A percentile compares a stretch with the other conserved stretches of the same genome.
Conservation (phyloP, 1,140 invertebrate species). For the Cotesia vestalis region DNA sequence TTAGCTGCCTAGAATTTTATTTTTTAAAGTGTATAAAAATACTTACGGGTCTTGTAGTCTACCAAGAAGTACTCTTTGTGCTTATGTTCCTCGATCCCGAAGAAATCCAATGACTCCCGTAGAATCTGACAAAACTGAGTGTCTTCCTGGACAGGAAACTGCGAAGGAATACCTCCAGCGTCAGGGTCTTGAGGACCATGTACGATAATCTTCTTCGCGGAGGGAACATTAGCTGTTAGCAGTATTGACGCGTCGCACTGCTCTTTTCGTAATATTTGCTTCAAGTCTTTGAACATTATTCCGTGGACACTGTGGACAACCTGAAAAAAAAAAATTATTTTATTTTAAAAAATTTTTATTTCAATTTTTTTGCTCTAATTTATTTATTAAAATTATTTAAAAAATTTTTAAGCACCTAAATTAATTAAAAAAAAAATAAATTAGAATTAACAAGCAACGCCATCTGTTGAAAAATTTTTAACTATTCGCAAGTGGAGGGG, state of each 20-base stretch:
- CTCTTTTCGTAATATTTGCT: conserved; percentile 97
- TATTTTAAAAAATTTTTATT: too few species aligned
- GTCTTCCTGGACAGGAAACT: conserved; percentile 98
- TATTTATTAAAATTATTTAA: too few species aligned
- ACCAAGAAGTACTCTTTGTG: conserved; percentile 93
- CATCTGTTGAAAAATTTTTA: too few species aligned
- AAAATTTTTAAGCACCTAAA: too few species aligned
- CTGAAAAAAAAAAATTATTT: conserved; percentile 58
- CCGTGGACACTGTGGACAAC: conserved; percentile 97
- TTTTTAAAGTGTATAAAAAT: conserved; percentile 32
- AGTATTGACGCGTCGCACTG: conserved; percentile 98
- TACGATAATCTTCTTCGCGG: conserved; percentile 98
- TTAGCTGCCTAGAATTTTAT: neutral
- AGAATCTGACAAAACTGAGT: conserved; percentile 97
- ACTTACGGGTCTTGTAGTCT: conserved; percentile 97
- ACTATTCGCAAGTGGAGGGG: too few species aligned
- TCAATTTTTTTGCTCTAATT: too few species aligned
- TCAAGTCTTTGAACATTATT: conserved; percentile 99
- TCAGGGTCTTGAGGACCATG: conserved; percentile 92
- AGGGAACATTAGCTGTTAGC: conserved; percentile 97
- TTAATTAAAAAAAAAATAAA: too few species aligned
- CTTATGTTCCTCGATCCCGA: conserved; percentile 91
- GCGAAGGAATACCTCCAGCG: conserved; percentile 94
- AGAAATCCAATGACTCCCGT: conserved; percentile 96
- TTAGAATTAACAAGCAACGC: too few species aligned